Evolutionary conservation across 1,140 invertebrate genomes (phyloP).

Genomic region (Matsumurasca onukii): DNA sequence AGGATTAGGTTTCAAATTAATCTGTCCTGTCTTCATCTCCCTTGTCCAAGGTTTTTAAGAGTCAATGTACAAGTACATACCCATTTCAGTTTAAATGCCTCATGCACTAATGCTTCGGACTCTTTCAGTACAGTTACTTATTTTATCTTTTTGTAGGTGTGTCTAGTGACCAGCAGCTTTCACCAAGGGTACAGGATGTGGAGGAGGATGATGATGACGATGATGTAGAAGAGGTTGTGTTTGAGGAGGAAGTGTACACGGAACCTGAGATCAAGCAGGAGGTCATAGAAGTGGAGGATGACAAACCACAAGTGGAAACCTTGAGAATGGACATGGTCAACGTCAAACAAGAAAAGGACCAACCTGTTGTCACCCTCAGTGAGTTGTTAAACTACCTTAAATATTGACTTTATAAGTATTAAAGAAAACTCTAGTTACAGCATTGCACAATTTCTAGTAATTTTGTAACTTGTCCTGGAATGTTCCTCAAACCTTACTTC

Average conservation of each 20-base stretch:
- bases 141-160: conserved; percentile 33
- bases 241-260: conserved; percentile 27
- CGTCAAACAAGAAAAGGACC: conserved; percentile 18
- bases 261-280: conserved; percentile 27
- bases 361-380: conserved; percentile 25
- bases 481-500: too few relatives aligned
- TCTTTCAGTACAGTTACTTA: too few relatives aligned
- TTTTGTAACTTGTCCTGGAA: too few relatives aligned
- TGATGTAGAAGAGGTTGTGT: conserved; percentile 27
- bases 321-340: not conserved
- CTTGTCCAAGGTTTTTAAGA: too few relatives aligned
- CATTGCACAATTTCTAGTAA: too few relatives aligned
- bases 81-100: too few relatives aligned
- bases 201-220: conserved; percentile 28
- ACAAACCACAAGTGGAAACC: conserved; percentile 10
- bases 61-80: too few relatives aligned
- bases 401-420: too few relatives aligned
- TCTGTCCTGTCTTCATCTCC: too few relatives aligned
- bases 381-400: conserved; percentile 11
- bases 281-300: conserved; percentile 18
- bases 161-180: conserved; percentile 39
- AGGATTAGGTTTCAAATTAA: too few relatives aligned
- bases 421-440: too few relatives aligned
- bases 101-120: too few relatives aligned
- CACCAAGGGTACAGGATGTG: conserved; percentile 33